These are phyloP conservation scores for Agrotis exclamationis DNA, from an alignment of 2,888 invertebrate genomes.

Conservation along the genomic window DNA sequence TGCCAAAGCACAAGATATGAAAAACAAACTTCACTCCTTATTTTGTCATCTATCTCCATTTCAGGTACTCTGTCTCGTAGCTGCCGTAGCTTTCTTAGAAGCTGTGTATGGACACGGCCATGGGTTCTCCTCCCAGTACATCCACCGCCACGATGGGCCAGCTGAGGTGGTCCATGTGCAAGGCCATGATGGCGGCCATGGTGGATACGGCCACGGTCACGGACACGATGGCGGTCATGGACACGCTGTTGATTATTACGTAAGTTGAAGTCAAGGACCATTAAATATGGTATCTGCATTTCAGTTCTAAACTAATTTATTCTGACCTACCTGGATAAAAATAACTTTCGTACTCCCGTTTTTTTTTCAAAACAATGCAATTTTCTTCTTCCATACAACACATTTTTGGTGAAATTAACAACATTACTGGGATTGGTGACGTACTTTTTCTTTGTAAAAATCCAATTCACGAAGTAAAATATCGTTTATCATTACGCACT, in stretches of 20 bases:
- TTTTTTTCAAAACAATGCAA: no score
- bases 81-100: slow-evolving; percentile 72
- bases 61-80: slow-evolving; percentile 75
- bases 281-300: background rate
- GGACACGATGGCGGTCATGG: slow-evolving; percentile 73
- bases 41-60: background rate
- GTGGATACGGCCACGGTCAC: slow-evolving; percentile 75
- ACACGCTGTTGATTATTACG: slow-evolving; percentile 72
- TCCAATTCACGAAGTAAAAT: no score
- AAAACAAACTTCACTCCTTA: background rate
- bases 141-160: slow-evolving; percentile 79
- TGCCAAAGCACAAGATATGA: background rate
- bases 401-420: background rate
- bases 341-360: no score
- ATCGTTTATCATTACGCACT: no score
- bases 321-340: no score
- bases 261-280: slow-evolving; percentile 51
- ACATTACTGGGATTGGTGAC: no score
- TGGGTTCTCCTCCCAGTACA: slow-evolving; percentile 82
- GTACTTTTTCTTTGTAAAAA: no score
- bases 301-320: background rate
- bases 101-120: slow-evolving; percentile 77
- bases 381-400: background rate
- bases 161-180: slow-evolving; percentile 75
- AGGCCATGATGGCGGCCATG: slow-evolving; percentile 74